phyloP scores from a whole-genome alignment of 2,113 vertebrate genomes.

The Lepus americanus region DNA sequence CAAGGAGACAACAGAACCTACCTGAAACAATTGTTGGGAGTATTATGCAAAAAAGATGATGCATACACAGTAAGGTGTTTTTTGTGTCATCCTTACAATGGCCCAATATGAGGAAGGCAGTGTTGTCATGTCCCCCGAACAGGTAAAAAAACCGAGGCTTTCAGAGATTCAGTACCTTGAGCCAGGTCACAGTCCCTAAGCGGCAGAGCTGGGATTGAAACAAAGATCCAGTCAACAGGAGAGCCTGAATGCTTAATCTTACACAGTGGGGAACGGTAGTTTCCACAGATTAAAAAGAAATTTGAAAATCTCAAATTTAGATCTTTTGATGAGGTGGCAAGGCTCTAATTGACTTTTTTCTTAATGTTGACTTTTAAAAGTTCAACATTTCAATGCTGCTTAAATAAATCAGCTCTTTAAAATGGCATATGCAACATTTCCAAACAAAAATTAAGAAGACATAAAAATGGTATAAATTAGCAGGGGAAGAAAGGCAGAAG shows the following conservation, averaged over 20 bases:
- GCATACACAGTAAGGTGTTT: too few species aligned
- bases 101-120: neutral
- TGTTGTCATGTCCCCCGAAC: too few species aligned
- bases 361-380: slow-evolving; percentile 63
- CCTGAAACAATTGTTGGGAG: neutral
- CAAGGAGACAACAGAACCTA: neutral
- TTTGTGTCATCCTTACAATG: neutral
- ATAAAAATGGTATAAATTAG: slow-evolving; percentile 8
- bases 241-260: neutral
- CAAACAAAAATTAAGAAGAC: slow-evolving; percentile 69
- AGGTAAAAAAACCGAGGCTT: neutral
- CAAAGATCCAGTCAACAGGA: neutral
- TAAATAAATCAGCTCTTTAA: slow-evolving; percentile 70
- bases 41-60: neutral
- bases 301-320: neutral
- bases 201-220: neutral
- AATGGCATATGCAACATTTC: slow-evolving; percentile 57
- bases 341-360: slow-evolving; percentile 27
- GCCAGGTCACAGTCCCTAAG: neutral
- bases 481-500: slow-evolving; percentile 31
- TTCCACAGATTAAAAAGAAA: neutral
- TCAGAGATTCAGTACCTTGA: neutral
- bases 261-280: neutral
- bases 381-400: slow-evolving; percentile 70
- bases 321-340: neutral